phyloP scores from a whole-genome alignment of 2,888 invertebrate species.

The Archips crataeganus region DNA sequence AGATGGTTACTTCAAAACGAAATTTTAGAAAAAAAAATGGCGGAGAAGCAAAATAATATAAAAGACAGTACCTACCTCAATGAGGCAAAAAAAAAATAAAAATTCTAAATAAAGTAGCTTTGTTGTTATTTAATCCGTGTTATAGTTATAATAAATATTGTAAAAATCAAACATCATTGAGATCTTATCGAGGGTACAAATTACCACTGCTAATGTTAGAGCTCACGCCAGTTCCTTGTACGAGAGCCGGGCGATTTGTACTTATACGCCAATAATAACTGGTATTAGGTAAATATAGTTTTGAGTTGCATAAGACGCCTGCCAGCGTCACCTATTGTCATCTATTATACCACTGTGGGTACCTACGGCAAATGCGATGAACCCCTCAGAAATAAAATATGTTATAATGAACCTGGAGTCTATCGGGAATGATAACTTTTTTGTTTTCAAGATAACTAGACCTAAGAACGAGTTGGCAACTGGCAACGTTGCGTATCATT shows the following conservation, averaged over 20 bases:
- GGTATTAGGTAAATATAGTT: slow-evolving; percentile 2
- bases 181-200: slow-evolving; percentile 32
- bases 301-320: not conserved
- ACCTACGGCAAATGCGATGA: no score
- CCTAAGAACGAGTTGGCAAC: no score
- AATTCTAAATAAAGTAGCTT: not conserved
- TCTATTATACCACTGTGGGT: no score
- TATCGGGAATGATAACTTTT: no score
- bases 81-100: no score
- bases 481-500: no score
- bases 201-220: slow-evolving; percentile 19
- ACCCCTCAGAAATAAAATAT: no score
- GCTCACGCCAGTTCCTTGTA: slow-evolving; percentile 20
- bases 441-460: no score
- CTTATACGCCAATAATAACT: slow-evolving; percentile 6
- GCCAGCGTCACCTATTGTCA: not conserved
- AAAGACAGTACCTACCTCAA: no score
- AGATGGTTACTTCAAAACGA: no score
- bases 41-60: not conserved
- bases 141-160: slow-evolving; percentile 7
- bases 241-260: not conserved
- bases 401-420: no score
- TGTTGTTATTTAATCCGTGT: not conserved
- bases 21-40: no score
- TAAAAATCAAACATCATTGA: slow-evolving; percentile 33